A percentile compares a stretch with the other conserved stretches of the same genome.
Conservation (phyloP, 2,797 vertebrate species). For the Manis pentadactyla region DNA sequence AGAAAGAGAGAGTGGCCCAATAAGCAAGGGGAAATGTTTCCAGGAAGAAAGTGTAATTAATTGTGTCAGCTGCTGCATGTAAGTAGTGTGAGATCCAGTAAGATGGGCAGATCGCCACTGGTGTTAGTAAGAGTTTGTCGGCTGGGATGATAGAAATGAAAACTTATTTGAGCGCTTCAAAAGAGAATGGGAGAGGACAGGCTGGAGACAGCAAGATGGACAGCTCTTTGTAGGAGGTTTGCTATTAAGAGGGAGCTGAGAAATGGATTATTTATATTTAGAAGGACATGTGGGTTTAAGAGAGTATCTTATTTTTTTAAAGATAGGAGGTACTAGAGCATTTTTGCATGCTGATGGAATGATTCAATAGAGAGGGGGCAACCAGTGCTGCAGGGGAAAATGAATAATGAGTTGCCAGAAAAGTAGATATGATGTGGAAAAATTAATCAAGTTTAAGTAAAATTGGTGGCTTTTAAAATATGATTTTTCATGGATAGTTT, state of each 20-base stretch:
- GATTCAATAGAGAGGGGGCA: background rate
- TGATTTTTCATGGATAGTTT: background rate
- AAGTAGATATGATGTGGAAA: background rate
- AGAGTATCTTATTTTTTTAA: background rate
- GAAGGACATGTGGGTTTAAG: background rate
- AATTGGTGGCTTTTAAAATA: background rate
- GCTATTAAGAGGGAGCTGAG: background rate
- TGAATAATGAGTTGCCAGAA: background rate
- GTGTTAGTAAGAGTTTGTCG: background rate
- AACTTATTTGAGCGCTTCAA: background rate
- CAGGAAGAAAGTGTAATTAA: background rate
- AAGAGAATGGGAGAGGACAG: background rate
- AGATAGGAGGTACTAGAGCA: background rate
- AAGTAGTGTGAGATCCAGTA: background rate
- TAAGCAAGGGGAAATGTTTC: background rate
- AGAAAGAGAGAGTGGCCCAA: background rate
- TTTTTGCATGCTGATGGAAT: background rate
- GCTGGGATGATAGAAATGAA: background rate
- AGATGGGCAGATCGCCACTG: background rate
- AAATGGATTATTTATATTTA: background rate
- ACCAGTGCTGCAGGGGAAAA: too few relatives aligned
- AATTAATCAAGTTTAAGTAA: background rate
- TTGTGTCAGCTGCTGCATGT: background rate
- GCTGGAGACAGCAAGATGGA: background rate
- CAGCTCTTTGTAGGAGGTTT: background rate